Conservation (phyloP, 2,113 vertebrate genomes). For the Aldabrachelys gigantea region DNA sequence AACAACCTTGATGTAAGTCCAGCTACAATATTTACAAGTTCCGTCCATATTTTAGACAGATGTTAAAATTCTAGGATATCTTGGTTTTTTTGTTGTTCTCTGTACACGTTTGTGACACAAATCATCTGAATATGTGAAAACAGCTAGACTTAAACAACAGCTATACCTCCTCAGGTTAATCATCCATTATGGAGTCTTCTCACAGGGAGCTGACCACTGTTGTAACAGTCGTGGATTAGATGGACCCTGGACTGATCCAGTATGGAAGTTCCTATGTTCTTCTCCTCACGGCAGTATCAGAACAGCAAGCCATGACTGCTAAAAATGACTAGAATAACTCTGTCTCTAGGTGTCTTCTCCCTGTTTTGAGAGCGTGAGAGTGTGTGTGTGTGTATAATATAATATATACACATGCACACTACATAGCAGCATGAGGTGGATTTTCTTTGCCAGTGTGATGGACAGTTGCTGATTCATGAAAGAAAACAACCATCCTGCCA, state of each 20-base stretch:
- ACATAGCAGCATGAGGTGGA: conserved; percentile 5
- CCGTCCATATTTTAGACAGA: neutral
- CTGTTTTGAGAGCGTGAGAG: neutral
- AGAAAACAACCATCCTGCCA: conserved; percentile 55
- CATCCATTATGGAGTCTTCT: neutral
- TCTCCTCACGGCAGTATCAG: neutral
- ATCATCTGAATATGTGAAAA: neutral
- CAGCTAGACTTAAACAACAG: neutral
- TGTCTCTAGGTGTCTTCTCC: neutral
- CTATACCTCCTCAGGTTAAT: neutral
- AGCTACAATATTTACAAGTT: neutral
- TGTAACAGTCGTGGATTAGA: neutral
- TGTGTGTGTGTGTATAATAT: neutral
- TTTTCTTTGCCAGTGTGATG: conserved; percentile 48
- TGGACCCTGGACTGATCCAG: neutral
- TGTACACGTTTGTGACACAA: neutral
- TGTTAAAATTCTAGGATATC: conserved; percentile 47
- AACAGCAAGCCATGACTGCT: neutral
- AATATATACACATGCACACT: neutral
- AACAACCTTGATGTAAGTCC: conserved; percentile 17
- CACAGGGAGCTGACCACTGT: neutral
- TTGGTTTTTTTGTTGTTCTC: neutral
- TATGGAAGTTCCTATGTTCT: neutral
- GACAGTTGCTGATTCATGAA: conserved; percentile 61
- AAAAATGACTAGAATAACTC: neutral